Base-by-base conservation (phyloP, 2,888 invertebrate genomes). In the Patella ulyssiponensis region DNA sequence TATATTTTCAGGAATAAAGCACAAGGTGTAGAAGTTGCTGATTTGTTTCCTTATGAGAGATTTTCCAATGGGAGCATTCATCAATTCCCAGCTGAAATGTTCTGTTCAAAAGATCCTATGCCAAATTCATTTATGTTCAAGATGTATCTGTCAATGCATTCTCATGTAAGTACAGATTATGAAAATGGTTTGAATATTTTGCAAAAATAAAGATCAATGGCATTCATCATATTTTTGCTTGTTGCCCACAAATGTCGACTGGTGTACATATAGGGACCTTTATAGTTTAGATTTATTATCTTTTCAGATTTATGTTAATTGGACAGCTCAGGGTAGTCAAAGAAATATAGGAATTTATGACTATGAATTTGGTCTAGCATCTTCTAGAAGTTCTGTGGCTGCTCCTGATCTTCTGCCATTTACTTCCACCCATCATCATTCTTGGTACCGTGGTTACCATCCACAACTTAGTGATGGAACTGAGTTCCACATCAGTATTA, bases 401-500 rank as follows among this genome's bases (percentile, higher is more conserved):
- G 81, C 78, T 17, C 79, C 84, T 14, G 85, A 88, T 73, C 77
- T 84, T 9, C 77, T 84, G 73, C 71, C 76, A 11, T 86, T 81
- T 73, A 73, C 64, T 44, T 80, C 83, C 12, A 83, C 87, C 1
- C 82, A 83, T 23, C 83, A 85, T 20, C 86, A 87, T 73, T 71
- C 80, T 14, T 77, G 80, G 70, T 79, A 80, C 76, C 78, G 78
- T 27, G 69, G 82, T 7, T 76, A 80, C 56, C 82, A 87, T 69
- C 82, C 84, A 1, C 80, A 81, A 73, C 72, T 88, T 17, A 81
- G 78, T 23, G 83, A 85, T 33, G 87, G 85, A 0, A 73, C 80
- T 15, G 73, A 75, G 51, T 87, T 88, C 77, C 85, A 82, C 73
- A 81, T 87, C n/a, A 72, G 83, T 23, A 78, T 87, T 69, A 85